Base-by-base conservation (phyloP, 2,888 invertebrate genomes). In the Meloe dianella region DNA sequence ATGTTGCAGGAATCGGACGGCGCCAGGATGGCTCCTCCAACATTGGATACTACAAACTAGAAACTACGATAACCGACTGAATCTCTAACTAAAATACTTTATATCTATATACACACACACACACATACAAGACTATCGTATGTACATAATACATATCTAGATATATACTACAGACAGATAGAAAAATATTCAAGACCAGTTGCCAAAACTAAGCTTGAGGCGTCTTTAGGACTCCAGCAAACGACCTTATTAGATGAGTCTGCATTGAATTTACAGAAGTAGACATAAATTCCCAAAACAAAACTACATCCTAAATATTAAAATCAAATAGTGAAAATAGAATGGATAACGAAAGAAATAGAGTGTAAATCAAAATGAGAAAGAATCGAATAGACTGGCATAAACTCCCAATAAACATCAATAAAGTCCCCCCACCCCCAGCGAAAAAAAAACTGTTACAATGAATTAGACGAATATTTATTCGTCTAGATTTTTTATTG, bases 21-120 rank as follows among this genome's bases (percentile, higher is more conserved):
- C 68, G 68, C 68, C 68, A 63, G 57, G 57, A 59, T 47, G 68
- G 63, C 68, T 66, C 68, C 68, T 66, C 68, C 56, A 63, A 63
- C 56, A 65, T 29, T 68, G 63, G 61, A 68, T 68, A 65, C 65
- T 54, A 54, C 54, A 14, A 54, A 54, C 54, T 54, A 54, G 27
- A 54, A 54, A 54, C 54, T 54, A 27, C 54, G 54, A 54, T 54
- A 54, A 54, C 54, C 54, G 54, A 27, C 51, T 12, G 8, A 6
- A 12, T 51, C 24, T 51, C 51, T n/a, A 4, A 51, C 54, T 54
- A 54, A 54, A 54, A 24, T 27, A 54, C 54, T 12, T n/a, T 27
- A 51, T 51, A 24, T 24, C 22, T 51, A 27, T 54, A 24, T 27
- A 14, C 12, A 54, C 6, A 54, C 1, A 54, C 14, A 27, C n/a